These are phyloP conservation scores for Laupala kohalensis DNA, from an alignment of 1,140 invertebrate genomes.

Conservation along the genomic window DNA sequence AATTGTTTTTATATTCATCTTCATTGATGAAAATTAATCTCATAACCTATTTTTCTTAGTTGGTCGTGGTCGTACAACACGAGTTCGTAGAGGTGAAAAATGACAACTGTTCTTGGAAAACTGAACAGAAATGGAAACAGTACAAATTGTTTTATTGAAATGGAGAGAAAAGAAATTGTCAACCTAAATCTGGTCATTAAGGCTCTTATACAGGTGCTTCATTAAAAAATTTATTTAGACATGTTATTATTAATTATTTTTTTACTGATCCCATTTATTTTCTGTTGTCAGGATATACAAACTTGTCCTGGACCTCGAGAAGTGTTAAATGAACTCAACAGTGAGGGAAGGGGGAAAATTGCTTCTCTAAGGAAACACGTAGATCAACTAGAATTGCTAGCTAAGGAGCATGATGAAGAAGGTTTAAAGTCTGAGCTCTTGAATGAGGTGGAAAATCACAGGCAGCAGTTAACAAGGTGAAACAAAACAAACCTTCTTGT, in stretches of 20 bases:
- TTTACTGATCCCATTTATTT: slow-evolving; percentile 4
- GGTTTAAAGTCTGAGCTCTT: slow-evolving; percentile 43
- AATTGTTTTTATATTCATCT: too few species aligned
- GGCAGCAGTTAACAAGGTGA: slow-evolving; percentile 48
- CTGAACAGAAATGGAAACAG: slow-evolving; percentile 3
- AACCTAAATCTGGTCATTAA: slow-evolving; percentile 58
- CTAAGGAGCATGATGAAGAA: slow-evolving; percentile 41
- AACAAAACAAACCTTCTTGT: not conserved
- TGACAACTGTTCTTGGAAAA: not conserved
- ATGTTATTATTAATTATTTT: slow-evolving; percentile 8
- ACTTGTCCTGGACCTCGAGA: slow-evolving; percentile 50
- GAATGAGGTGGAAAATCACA: slow-evolving; percentile 49
- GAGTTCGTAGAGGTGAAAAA: too few species aligned
- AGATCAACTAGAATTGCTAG: slow-evolving; percentile 47
- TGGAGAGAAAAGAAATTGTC: slow-evolving; percentile 44
- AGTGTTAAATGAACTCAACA: slow-evolving; percentile 54
- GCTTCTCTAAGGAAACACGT: slow-evolving; percentile 48
- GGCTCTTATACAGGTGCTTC: slow-evolving; percentile 59
- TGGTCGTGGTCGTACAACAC: too few species aligned
- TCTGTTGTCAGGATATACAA: slow-evolving; percentile 43
- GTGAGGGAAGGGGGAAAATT: slow-evolving; percentile 52
- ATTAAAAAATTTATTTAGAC: slow-evolving; percentile 4
- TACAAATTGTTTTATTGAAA: slow-evolving; percentile 16
- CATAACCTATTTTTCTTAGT: too few species aligned
- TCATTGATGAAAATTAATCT: too few species aligned